These are phyloP conservation scores for Enteromius trimaculatus DNA, from an alignment of 2,797 vertebrate genomes.

Conservation along the genomic window DNA sequence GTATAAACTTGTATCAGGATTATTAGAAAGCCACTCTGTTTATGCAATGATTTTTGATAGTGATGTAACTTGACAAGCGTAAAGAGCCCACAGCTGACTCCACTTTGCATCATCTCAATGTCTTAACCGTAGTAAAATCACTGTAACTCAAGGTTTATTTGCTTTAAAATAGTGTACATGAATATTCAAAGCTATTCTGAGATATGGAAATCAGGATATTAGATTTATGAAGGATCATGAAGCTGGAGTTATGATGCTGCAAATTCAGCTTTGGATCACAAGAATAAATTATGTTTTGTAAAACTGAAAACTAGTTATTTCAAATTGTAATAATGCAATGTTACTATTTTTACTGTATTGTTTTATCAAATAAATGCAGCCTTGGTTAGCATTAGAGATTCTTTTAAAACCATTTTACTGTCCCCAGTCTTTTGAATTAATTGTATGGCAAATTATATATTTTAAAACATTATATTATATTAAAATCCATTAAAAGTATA, in stretches of 20 bases:
- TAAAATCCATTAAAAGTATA: background rate
- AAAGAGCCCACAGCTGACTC: constrained; percentile 18
- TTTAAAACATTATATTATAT: background rate
- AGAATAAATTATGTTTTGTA: background rate
- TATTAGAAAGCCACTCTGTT: constrained; percentile 53
- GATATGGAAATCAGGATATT: background rate
- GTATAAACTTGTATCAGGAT: background rate
- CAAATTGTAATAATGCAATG: background rate
- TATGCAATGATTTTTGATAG: constrained; percentile 12
- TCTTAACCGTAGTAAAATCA: constrained; percentile 9
- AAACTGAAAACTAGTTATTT: background rate
- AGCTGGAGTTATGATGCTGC: background rate
- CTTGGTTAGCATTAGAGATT: background rate
- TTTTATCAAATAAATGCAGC: background rate
- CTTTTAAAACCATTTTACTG: background rate
- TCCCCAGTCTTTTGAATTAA: background rate
- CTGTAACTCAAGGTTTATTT: background rate
- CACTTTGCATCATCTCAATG: background rate
- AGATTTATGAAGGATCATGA: background rate
- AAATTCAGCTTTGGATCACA: background rate
- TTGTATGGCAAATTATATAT: background rate
- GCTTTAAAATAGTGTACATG: background rate
- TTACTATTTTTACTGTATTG: background rate
- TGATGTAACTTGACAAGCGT: constrained; percentile 19
- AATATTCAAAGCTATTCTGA: background rate